A percentile compares a stretch with the other conserved stretches of the same genome.
Conservation (phyloP, 2,797 vertebrate genomes). For the Sternarchorhynchus goeldii region DNA sequence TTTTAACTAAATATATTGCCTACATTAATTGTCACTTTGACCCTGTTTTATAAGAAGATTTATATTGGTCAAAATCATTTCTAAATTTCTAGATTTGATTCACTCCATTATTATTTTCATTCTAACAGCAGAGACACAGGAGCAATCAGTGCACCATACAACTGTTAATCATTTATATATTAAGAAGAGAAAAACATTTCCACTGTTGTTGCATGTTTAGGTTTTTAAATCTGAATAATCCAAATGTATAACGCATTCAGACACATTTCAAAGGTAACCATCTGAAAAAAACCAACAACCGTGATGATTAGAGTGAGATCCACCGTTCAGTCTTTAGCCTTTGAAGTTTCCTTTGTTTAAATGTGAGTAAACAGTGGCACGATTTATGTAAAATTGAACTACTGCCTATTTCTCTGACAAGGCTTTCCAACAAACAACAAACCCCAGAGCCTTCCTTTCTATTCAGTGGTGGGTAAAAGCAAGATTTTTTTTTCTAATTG, state of each 20-base stretch:
- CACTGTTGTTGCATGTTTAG: background rate
- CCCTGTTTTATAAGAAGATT: too few relatives aligned
- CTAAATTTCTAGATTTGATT: background rate
- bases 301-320: conserved; percentile 24
- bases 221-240: background rate
- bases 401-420: conserved; percentile 57
- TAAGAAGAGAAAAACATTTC: background rate
- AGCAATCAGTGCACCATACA: background rate
- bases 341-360: conserved; percentile 55
- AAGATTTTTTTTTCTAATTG: conserved; percentile 60
- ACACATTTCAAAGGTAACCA: conserved; percentile 16
- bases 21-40: too few relatives aligned
- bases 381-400: conserved; percentile 59
- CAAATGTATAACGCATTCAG: background rate
- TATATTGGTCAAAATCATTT: too few relatives aligned
- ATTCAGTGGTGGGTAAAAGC: conserved; percentile 60
- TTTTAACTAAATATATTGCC: too few relatives aligned
- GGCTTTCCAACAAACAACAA: conserved; percentile 56
- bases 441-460: conserved; percentile 58
- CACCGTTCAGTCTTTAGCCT: conserved; percentile 35
- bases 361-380: conserved; percentile 53
- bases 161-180: background rate
- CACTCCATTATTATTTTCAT: too few relatives aligned
- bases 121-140: too few relatives aligned
- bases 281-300: conserved; percentile 16